Percentiles rank a stretch among this genome's conserved stretches.
These are phyloP conservation scores for Alosa alosa DNA, from an alignment of 2,113 vertebrate species.

Conservation along the genomic window DNA sequence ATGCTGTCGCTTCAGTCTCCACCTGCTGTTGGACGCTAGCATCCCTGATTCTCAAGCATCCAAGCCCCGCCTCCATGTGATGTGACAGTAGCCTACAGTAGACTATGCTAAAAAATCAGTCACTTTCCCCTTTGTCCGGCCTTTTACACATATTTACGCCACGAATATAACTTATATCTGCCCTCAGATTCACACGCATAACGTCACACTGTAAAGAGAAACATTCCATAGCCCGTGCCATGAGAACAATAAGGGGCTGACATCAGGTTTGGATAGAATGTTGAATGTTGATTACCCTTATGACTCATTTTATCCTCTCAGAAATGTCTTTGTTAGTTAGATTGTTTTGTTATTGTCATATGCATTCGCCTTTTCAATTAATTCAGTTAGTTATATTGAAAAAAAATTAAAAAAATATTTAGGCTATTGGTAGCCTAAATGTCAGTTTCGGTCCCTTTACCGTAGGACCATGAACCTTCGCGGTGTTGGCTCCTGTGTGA, in stretches of 20 bases:
- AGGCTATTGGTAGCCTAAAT: too few relatives aligned
- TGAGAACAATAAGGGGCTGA: too few relatives aligned
- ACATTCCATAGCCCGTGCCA: background rate
- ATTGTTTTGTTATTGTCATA: background rate
- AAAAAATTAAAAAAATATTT: too few relatives aligned
- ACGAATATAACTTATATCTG: background rate
- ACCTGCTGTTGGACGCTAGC: conserved; percentile 60
- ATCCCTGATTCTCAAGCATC: conserved; percentile 53
- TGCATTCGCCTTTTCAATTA: too few relatives aligned
- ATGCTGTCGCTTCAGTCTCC: conserved; percentile 42
- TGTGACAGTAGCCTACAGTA: conserved; percentile 28
- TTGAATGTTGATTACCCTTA: background rate
- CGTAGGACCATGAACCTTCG: too few relatives aligned
- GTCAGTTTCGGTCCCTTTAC: too few relatives aligned
- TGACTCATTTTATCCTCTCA: too few relatives aligned
- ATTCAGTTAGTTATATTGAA: too few relatives aligned
- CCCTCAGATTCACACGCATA: background rate
- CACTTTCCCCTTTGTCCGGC: conserved; percentile 26
- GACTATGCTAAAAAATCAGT: conserved; percentile 45
- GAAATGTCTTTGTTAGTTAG: background rate
- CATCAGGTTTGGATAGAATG: too few relatives aligned
- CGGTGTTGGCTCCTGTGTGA: background rate
- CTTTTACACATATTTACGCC: background rate
- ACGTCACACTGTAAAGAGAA: background rate
- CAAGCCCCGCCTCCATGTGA: conserved; percentile 59